A percentile compares a stretch with the other conserved stretches of the same genome.
Evolutionary conservation across 2,797 vertebrate genomes (phyloP).

Genomic region (Tapirus indicus): DNA sequence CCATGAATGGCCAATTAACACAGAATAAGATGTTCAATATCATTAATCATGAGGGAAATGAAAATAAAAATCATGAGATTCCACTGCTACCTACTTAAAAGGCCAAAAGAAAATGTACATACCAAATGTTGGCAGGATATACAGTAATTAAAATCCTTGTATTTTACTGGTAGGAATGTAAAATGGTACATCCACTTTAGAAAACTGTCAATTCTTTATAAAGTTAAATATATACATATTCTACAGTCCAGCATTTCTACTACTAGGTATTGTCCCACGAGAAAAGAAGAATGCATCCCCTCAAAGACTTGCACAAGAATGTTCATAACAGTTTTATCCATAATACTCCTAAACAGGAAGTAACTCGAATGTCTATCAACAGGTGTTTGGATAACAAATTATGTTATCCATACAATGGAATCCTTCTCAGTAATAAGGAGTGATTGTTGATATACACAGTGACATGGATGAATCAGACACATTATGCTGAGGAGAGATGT

Average conservation of each 20-base stretch:
- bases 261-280: not conserved
- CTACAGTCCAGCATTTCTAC: not conserved
- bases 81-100: not conserved
- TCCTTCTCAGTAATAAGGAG: not conserved
- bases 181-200: not conserved
- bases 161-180: not conserved
- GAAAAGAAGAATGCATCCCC: not conserved
- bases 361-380: not conserved
- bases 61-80: not conserved
- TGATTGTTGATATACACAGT: not conserved
- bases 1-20: not conserved
- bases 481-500: not conserved
- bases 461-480: not conserved
- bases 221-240: not conserved
- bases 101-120: not conserved
- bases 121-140: not conserved
- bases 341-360: not conserved
- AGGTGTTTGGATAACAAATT: not conserved
- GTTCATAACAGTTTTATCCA: not conserved
- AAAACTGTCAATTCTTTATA: not conserved
- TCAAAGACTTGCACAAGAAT: not conserved
- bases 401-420: not conserved
- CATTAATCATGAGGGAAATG: not conserved
- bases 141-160: not conserved
- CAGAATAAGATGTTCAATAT: not conserved